A percentile compares a stretch with the other conserved stretches of the same genome.
phyloP scores from a whole-genome alignment of 2,797 vertebrate genomes.

The Eidolon dupreanum region DNA sequence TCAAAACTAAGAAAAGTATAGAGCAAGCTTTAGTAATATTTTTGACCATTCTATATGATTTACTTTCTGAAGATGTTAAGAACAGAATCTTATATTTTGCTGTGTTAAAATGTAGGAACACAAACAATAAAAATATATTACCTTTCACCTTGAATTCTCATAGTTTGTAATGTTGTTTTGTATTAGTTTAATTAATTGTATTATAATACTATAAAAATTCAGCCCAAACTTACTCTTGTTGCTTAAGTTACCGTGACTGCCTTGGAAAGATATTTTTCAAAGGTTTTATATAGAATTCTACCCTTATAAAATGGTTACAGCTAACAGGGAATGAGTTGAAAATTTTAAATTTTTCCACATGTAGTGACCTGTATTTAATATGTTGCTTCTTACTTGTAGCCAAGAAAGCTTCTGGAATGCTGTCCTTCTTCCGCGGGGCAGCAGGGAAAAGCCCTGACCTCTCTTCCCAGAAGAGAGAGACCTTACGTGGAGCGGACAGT shows the following conservation, averaged over 20 bases:
- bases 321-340: slow-evolving; percentile 36
- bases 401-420: slow-evolving; percentile 88
- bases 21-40: slow-evolving; percentile 34
- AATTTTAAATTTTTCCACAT: slow-evolving; percentile 36
- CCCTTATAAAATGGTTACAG: neutral
- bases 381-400: slow-evolving; percentile 81
- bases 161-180: neutral
- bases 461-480: slow-evolving; percentile 89
- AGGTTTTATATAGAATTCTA: slow-evolving; percentile 6
- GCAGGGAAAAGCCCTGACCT: slow-evolving; percentile 89
- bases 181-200: slow-evolving; percentile 37
- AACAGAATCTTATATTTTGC: slow-evolving; percentile 25
- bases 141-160: slow-evolving; percentile 19
- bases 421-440: slow-evolving; percentile 90
- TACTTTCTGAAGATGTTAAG: slow-evolving; percentile 45
- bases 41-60: neutral
- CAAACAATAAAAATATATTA: neutral
- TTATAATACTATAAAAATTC: neutral
- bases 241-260: neutral
- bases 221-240: slow-evolving; percentile 10
- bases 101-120: neutral
- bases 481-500: slow-evolving; percentile 89
- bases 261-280: slow-evolving; percentile 42
- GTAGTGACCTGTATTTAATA: slow-evolving; percentile 43
- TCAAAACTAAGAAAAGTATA: slow-evolving; percentile 31